Evolutionary conservation across 2,888 invertebrate genomes (phyloP), one percentile per base, ranked within the genome.

Genomic region (Scrobipalpa atriplicella): DNA sequence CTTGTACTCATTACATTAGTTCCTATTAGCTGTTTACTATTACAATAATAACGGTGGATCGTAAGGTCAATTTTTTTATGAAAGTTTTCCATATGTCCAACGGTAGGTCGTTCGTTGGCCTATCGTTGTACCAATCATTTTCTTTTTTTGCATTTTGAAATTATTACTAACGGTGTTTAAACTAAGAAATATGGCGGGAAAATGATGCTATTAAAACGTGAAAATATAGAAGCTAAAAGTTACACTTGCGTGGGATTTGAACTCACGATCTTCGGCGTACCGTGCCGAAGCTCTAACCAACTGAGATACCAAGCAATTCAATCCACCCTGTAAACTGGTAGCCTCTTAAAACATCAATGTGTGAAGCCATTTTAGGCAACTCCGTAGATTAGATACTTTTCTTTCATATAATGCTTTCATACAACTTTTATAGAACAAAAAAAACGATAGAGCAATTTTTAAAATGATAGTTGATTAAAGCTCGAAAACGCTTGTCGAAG

Each of bases 21-120:
- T 72, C 68, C 72, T 72, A 68, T 72, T 75, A 74, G 72, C 67
- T 64, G 38, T 38, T 77, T 72, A 71, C 77, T 73, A 80, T 81
- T 81, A 78, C 72, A 78, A 81, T 79, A 81, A 77, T 80, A 82
- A 81, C 81, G 82, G 81, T 71, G 75, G 71, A 67, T 73, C 73
- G 77, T 79, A 81, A 79, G 81, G 68, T 65, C 67, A 68, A 21
- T 39, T 67, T 69, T 68, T 69, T 69, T 38, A 11, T 60, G 1
- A 8, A n/a, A 58, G 16, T 58, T 56, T 58, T 58, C 51, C 47
- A 36, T 58, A 41, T n/a, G 64, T 56, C 38, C 64, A 64, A 64
- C 56, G 64, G 64, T 56, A 56, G 41, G 63, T 63, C 63, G 58
- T 58, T 58, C 58, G 58, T 58, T 58, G 58, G 29, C 58, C 58